Base-by-base conservation (phyloP, 2,888 invertebrate species). In the Oscheius sp. region DNA sequence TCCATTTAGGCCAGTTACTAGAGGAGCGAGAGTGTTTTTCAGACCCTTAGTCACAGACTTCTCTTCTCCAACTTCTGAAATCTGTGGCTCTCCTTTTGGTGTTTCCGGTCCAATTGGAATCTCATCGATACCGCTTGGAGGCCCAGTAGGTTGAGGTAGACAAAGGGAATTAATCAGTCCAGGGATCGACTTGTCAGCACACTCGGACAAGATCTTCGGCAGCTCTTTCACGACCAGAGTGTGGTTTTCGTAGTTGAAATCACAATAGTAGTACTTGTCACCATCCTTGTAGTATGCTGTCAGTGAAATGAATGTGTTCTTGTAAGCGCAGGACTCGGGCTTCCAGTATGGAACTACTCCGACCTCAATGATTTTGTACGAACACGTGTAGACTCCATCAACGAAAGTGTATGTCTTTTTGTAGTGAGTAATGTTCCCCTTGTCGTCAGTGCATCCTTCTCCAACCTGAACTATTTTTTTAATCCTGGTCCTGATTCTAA, bases 401-500 rank as follows among this genome's bases (percentile, higher is more conserved):
- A 33, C 9, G 55, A 68, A 37, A 4, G n/a, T 33, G 55, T 53
- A n/a, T 35, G 68, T 13, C 21, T 55, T 37, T 2, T 55, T 53
- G 68, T 35, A 68, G 55, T 68, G 68, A 35, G 53, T 37, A 4
- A 68, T 21, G 21, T 55, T 68, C 13, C 55, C 29, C n/a, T 32
- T 21, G 9, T 21, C 42, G n/a, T 53, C 68, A 10, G 9, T 10
- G 10, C 68, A 68, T 42, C 68, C 59, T 10, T 32, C 37, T 55
- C 29, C 21, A 2, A 21, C 21, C 9, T 55, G 21, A 13, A 55
- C 21, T 55, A 21, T 21, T 21, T 53, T 11, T 3, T n/a, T 7
- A 32, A 32, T 3, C 11, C 9, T 11, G 2, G 35, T 7, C 35
- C 13, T 66, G 21, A 21, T 11, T 53, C 68, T 13, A 2, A 13